Conservation (phyloP, 2,888 invertebrate species). For the Drosophila pseudotakahashii region DNA sequence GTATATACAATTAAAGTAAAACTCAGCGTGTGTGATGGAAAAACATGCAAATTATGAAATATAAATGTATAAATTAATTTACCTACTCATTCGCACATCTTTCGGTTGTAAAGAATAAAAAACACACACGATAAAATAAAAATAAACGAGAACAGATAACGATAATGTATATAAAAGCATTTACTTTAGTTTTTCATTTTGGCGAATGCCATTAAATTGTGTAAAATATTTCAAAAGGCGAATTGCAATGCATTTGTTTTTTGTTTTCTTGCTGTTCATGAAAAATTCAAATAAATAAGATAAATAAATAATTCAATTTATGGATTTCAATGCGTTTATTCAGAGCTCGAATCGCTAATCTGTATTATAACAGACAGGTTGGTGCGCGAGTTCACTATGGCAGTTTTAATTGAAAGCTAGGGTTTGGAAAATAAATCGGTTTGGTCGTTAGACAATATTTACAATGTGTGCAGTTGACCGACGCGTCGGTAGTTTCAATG, state of each 20-base stretch:
- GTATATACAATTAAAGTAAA: slow-evolving; percentile 65
- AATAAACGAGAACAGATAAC: slow-evolving; percentile 38
- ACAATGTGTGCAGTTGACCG: slow-evolving; percentile 4
- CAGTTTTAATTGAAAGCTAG: slow-evolving; percentile 38
- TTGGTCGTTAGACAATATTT: slow-evolving; percentile 1
- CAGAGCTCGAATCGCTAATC: slow-evolving; percentile 53
- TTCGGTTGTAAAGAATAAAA: slow-evolving; percentile 65
- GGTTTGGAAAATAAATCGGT: slow-evolving; percentile 1
- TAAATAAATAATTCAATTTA: slow-evolving; percentile 64
- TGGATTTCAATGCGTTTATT: slow-evolving; percentile 46
- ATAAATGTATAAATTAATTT: slow-evolving; percentile 70
- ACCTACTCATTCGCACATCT: slow-evolving; percentile 71
- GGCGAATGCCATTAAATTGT: slow-evolving; percentile 31
- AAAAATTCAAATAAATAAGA: slow-evolving; percentile 39
- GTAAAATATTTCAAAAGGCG: slow-evolving; percentile 40
- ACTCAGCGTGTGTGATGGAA: slow-evolving; percentile 37
- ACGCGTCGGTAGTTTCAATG: not conserved
- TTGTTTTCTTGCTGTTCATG: slow-evolving; percentile 44
- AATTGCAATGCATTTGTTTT: slow-evolving; percentile 23
- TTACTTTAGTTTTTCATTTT: slow-evolving; percentile 28
- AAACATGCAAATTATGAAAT: slow-evolving; percentile 31
- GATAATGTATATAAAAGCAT: slow-evolving; percentile 46
- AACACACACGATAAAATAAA: slow-evolving; percentile 43
- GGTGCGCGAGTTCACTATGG: slow-evolving; percentile 7
- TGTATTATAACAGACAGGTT: slow-evolving; percentile 50